Base-by-base conservation (phyloP, 2,797 vertebrate species). In the Thaleichthys pacificus region DNA sequence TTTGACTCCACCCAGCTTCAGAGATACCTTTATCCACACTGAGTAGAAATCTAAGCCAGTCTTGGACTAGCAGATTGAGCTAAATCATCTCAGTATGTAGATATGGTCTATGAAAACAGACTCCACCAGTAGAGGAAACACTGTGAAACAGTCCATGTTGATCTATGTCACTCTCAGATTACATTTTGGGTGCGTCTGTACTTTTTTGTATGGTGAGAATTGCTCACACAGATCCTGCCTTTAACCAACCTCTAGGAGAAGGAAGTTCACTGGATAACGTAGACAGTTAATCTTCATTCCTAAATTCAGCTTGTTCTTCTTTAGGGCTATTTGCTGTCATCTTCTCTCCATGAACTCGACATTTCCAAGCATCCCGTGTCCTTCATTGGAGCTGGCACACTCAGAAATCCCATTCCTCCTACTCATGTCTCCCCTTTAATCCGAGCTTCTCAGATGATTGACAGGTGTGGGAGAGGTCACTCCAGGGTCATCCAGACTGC, bases 231-330 rank as follows among this genome's bases (percentile, higher is more conserved):
- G 26, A 21, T 15, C 14, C 60, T 77, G 74, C 61, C 66, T 75
- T 26, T 77, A 76, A 78, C 69, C 73, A 84, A 75, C 70, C 74
- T 65, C 62, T 3, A 61, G 72, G 71, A 77, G 73, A 3, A 30
- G 84, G 78, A 85, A 70, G 82, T 73, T 82, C 63, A 22, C 3
- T 38, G 70, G 80, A 85, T 85, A 81, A 81, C 9, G 35, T 21
- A 4, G 26, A 19, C 62, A n/a, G 19, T 30, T 35, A 3, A 42
- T 62, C 5, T 32, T 62, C 30, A 30, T 7, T 32, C 6, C n/a
- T 32, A 9, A 19, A 64, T 35, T 38, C 62, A 64, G 5, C n/a
- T 64, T 12, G 12, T 32, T 65, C 26, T 67, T 66, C n/a, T 3
- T 63, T 72, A 54, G 47, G 58, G 74, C 51, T 26, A 6, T 56